Evolutionary conservation across 2,113 vertebrate species (phyloP), one percentile per base, ranked within the genome.

Genomic region (Rhinolophus ferrumequinum): DNA sequence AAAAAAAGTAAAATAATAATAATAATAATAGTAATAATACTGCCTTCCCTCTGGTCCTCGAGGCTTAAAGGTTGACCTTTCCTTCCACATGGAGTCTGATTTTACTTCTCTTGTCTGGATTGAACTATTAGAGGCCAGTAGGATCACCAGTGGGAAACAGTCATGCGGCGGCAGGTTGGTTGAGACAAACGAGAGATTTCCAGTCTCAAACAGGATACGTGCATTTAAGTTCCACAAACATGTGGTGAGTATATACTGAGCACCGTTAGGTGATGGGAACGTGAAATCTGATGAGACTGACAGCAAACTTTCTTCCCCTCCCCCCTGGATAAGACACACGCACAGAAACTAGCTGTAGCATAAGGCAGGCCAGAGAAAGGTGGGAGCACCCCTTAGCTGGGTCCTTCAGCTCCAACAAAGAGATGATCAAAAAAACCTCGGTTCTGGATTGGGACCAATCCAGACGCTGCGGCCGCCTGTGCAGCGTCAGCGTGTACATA

Each of bases 241-340:
- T 0, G 14, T 6, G 38, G 14, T 28, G 10, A 35, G 67, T 6
- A 3, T n/a, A 0, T 1, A 22, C 50, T 9, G 54, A 30, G 87
- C 12, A 0, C 44, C 3, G 16, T 47, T 5, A 21, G 41, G 69
- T 11, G 28, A 13, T 6, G 19, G 19, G 38, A 26, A 7, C 0
- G 1, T 28, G 81, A 52, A 30, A 50, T 44, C 16, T 8, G 89
- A 6, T 18, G 5, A 47, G 77, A 8, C 56, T 0, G 26, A 16
- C 0, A 6, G 62, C 38, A 16, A 15, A 35, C 69, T 30, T 33
- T 64, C 58, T 28, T 87, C 30, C 3, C 5, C 7, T 60, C 52
- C 14, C 19, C 3, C 9, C 41, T 0, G 18, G 79, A 11, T 38
- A 35, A 60, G 56, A 22, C 6, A 16, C 8, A 21, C 6, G 1